Base-by-base conservation (phyloP, 2,113 vertebrate species). In the Ictidomys tridecemlineatus region DNA sequence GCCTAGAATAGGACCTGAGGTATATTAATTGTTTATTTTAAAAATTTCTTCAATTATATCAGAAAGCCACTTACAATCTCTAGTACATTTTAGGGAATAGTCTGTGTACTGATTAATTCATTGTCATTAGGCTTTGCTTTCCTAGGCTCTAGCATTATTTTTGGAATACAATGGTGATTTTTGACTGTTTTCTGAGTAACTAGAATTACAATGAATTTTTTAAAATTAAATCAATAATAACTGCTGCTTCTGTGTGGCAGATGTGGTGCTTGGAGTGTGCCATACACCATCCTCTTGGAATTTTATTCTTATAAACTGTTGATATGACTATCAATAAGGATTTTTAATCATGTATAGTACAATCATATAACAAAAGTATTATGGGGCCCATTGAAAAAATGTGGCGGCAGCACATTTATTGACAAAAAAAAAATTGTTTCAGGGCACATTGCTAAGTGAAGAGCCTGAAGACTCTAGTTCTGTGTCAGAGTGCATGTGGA, bases 111-210 rank as follows among this genome's bases (percentile, higher is more conserved):
- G 13, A 51, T 12, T 42, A 67, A 42, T 48, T 65, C 2, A 42
- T 67, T 79, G 39, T 83, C 65, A 88, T 61, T 45, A 11, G 69
- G 9, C 22, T 32, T 72, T 89, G 69, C 0, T 72, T 85, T 89
- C 37, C 17, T 4, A 88, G 72, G 10, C 4, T 39, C 28, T 65
- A 70, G 32, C 8, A 69, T 78, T 28, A 5, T 17, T 53, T 84
- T 78, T 26, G 34, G 3, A 45, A 83, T 78, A 0, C 12, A 76
- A 8, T 78, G 61, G 22, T 39, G 4, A 2, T 87, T 80, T 56
- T 51, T 92, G 82, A 87, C 13, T 76, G 53, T 90, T 85, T 95
- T 61, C 32, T 95, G 3, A 85, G 22, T 82, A 4, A 72, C 51
- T 79, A 69, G 20, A 76, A 82, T 80, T 45, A 45, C 2, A 65